These are phyloP conservation scores for Nomada fucata DNA, from an alignment of 2,888 invertebrate genomes.

Conservation along the genomic window DNA sequence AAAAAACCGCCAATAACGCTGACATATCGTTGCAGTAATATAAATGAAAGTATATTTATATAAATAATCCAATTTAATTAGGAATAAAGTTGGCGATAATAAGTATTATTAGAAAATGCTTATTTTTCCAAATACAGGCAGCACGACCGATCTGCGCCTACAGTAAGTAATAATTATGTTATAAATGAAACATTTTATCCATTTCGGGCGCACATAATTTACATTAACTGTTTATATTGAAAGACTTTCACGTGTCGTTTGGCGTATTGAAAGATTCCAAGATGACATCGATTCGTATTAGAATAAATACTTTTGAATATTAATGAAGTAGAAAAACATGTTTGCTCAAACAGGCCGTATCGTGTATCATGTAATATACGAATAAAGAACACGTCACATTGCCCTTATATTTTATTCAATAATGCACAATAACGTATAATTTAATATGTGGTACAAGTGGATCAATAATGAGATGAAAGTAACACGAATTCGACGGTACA, in stretches of 20 bases:
- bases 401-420: slow-evolving; percentile 19
- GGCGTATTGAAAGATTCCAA: neutral
- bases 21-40: too few species aligned
- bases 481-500: slow-evolving; percentile 24
- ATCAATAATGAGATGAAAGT: slow-evolving; percentile 35
- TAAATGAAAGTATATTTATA: too few species aligned
- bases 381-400: neutral
- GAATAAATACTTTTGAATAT: slow-evolving; percentile 30
- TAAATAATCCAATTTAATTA: too few species aligned
- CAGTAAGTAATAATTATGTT: neutral
- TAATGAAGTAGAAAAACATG: slow-evolving; percentile 33
- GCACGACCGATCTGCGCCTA: too few species aligned
- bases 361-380: neutral
- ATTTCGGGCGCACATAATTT: neutral
- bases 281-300: neutral
- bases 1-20: too few species aligned
- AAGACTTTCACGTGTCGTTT: neutral
- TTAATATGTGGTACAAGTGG: neutral
- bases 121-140: too few species aligned
- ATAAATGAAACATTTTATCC: neutral
- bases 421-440: neutral
- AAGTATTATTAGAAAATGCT: too few species aligned
- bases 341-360: neutral
- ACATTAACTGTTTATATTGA: neutral
- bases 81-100: too few species aligned